A percentile compares a stretch with the other conserved stretches of the same genome.
Evolutionary conservation across 2,888 invertebrate species (phyloP).

Genomic region (Eurois occulta): DNA sequence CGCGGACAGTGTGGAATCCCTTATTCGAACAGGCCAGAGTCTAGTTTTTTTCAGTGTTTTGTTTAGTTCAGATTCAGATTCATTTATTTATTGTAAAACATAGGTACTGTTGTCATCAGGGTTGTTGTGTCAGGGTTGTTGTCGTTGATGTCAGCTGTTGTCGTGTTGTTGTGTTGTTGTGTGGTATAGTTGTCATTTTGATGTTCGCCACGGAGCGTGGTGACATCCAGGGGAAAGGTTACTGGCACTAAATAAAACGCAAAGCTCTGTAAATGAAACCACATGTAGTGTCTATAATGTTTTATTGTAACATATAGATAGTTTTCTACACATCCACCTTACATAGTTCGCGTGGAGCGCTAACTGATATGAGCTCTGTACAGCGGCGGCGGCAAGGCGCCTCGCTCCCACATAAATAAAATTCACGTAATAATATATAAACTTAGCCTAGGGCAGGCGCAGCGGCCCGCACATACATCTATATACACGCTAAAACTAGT

Average conservation of each 20-base stretch:
- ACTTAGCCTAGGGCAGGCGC: constrained; percentile 76
- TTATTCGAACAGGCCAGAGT: too few species aligned
- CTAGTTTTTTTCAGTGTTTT: not conserved
- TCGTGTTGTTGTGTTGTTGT: too few species aligned
- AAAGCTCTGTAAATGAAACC: constrained; percentile 75
- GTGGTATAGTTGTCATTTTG: not conserved
- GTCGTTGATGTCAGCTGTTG: too few species aligned
- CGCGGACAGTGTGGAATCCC: too few species aligned
- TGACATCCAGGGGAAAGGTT: not conserved
- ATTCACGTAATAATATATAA: constrained; percentile 81
- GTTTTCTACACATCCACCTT: constrained; percentile 88
- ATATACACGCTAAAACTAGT: constrained; percentile 78
- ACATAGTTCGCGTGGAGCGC: constrained; percentile 84
- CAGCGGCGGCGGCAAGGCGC: constrained; percentile 71
- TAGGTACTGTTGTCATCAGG: too few species aligned
- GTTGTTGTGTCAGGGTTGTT: too few species aligned
- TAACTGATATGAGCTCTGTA: constrained; percentile 88
- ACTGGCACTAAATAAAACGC: not conserved
- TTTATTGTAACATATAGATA: constrained; percentile 89
- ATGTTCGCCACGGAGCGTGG: not conserved
- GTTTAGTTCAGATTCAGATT: too few species aligned
- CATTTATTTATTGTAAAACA: too few species aligned
- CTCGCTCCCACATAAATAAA: constrained; percentile 79
- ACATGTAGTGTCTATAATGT: constrained; percentile 83
- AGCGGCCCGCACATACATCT: constrained; percentile 74